Conservation (phyloP, 2,113 vertebrate species). For the Lepus europaeus region DNA sequence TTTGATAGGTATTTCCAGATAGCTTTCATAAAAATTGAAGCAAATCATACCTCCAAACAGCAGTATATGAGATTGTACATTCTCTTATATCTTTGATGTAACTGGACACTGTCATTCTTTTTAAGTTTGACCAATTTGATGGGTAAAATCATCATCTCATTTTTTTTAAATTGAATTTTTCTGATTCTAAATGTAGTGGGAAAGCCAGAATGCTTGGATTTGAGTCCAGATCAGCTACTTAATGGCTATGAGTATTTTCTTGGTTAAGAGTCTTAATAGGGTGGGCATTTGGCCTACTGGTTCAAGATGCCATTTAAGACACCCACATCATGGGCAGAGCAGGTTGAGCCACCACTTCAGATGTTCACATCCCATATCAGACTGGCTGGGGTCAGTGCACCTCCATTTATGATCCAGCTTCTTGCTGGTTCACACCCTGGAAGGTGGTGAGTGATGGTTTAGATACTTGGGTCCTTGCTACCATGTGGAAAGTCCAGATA, state of each 20-base stretch:
- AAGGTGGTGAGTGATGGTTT: too few species aligned
- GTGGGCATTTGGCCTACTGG: too few species aligned
- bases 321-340: too few species aligned
- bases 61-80: not conserved
- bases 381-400: too few species aligned
- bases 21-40: not conserved
- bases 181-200: not conserved
- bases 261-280: not conserved
- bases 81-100: not conserved
- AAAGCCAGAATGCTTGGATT: not conserved
- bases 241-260: not conserved
- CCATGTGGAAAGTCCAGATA: too few species aligned
- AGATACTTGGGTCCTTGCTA: too few species aligned
- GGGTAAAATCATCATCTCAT: not conserved
- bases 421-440: too few species aligned
- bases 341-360: too few species aligned
- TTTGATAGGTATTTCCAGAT: constrained; percentile 20
- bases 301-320: too few species aligned
- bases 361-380: too few species aligned
- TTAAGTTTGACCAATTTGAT: not conserved
- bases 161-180: constrained; percentile 45
- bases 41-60: not conserved
- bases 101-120: not conserved
- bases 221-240: not conserved
- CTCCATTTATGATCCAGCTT: too few species aligned